These are phyloP conservation scores for Drosophila niveifrons DNA, from an alignment of 2,888 invertebrate genomes.

Conservation along the genomic window DNA sequence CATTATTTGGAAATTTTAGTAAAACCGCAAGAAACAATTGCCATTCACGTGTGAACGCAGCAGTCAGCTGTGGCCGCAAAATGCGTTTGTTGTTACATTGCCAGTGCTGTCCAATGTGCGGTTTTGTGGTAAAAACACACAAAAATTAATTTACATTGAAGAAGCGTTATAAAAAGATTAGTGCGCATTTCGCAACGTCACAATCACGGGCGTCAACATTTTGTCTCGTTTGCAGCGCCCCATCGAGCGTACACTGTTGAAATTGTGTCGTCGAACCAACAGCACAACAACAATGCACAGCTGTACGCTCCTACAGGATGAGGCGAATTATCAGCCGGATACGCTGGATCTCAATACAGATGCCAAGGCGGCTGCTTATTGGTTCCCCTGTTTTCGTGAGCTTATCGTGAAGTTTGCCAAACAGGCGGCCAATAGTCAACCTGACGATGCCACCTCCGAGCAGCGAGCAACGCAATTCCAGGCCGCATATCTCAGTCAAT, in stretches of 20 bases:
- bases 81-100: constrained; percentile 57
- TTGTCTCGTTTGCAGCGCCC: constrained; percentile 31
- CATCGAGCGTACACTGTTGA: constrained; percentile 37
- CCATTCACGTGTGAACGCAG: constrained; percentile 34
- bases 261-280: constrained; percentile 41
- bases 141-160: constrained; percentile 31
- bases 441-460: constrained; percentile 87
- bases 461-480: constrained; percentile 93
- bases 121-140: constrained; percentile 43
- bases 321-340: constrained; percentile 94
- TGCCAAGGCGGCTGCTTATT: constrained; percentile 94
- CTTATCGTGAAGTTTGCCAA: constrained; percentile 94
- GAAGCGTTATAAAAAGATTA: constrained; percentile 34
- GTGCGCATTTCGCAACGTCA: constrained; percentile 41
- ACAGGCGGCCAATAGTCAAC: constrained; percentile 90
- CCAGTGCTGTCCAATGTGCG: constrained; percentile 58
- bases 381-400: constrained; percentile 96
- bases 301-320: constrained; percentile 92
- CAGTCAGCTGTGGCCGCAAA: constrained; percentile 47
- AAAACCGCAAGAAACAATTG: background rate
- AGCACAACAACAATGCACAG: constrained; percentile 83
- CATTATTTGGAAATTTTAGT: background rate
- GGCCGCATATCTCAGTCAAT: constrained; percentile 92
- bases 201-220: constrained; percentile 48
- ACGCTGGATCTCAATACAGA: constrained; percentile 95